These are phyloP conservation scores for Hoplostethus atlanticus DNA, from an alignment of 2,797 vertebrate species.

Conservation along the genomic window DNA sequence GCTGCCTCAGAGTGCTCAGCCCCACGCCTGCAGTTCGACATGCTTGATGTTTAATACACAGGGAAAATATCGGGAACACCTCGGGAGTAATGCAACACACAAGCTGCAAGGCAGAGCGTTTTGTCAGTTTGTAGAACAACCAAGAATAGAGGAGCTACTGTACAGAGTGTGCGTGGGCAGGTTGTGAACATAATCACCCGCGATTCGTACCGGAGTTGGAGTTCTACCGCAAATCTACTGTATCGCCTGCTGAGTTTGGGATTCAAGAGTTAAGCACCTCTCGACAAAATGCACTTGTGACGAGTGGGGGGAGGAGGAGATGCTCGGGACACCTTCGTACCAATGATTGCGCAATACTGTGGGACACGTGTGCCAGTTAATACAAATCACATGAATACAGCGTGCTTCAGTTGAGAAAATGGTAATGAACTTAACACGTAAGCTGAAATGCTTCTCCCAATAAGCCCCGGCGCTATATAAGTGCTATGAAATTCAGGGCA, in stretches of 20 bases:
- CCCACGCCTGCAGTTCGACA: conserved; percentile 58
- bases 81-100: conserved; percentile 51
- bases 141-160: conserved; percentile 57
- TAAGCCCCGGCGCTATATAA: conserved; percentile 12
- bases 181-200: conserved; percentile 55
- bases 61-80: conserved; percentile 61
- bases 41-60: conserved; percentile 76
- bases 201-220: conserved; percentile 47
- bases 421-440: conserved; percentile 12
- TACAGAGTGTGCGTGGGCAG: conserved; percentile 51
- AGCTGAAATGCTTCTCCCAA: conserved; percentile 35
- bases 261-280: conserved; percentile 50
- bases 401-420: conserved; percentile 15
- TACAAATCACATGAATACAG: conserved; percentile 11
- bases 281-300: conserved; percentile 38
- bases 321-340: conserved; percentile 2
- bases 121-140: conserved; percentile 63
- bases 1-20: conserved; percentile 71
- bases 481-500: conserved; percentile 62
- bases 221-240: conserved; percentile 49
- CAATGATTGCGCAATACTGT: conserved; percentile 29
- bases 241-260: conserved; percentile 7
- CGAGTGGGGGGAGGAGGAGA: conserved; percentile 19
- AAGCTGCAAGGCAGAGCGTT: conserved; percentile 32
- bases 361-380: conserved; percentile 17